Evolutionary conservation across 1,140 invertebrate genomes (phyloP).

Genomic region (Bemisia tabaci): DNA sequence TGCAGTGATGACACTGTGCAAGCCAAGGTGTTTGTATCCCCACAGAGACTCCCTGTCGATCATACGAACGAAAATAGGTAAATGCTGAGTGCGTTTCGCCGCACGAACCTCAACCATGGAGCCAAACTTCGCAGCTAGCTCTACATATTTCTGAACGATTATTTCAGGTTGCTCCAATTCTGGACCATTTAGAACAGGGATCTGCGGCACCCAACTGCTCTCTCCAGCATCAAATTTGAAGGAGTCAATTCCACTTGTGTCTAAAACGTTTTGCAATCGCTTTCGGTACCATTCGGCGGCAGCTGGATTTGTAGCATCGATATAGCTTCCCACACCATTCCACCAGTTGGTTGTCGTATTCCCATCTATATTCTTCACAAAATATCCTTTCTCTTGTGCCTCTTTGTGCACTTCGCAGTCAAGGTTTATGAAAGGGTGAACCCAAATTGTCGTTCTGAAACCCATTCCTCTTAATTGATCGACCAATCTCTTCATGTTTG

Average conservation of each 20-base stretch:
- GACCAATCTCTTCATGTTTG: slow-evolving; percentile 1
- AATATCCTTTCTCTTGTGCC: slow-evolving; percentile 30
- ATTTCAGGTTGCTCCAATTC: slow-evolving; percentile 15
- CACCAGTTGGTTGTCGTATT: slow-evolving; percentile 59
- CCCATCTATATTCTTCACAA: slow-evolving; percentile 42
- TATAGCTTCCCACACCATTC: slow-evolving; percentile 48
- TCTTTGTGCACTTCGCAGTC: slow-evolving; percentile 45
- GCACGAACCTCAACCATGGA: slow-evolving; percentile 24
- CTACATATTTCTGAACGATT: slow-evolving; percentile 16
- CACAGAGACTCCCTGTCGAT: slow-evolving; percentile 70
- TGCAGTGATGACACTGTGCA: slow-evolving; percentile 62
- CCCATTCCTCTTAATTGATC: slow-evolving; percentile 10
- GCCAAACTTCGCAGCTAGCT: slow-evolving; percentile 16
- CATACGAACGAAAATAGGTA: slow-evolving; percentile 75
- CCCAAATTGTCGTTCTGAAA: slow-evolving; percentile 54
- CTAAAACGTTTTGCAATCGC: slow-evolving; percentile 42
- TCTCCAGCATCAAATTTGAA: slow-evolving; percentile 82
- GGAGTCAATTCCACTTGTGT: slow-evolving; percentile 55
- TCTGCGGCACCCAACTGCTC: slow-evolving; percentile 19
- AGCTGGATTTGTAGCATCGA: slow-evolving; percentile 64
- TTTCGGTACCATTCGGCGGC: slow-evolving; percentile 51
- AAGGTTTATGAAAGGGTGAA: slow-evolving; percentile 78
- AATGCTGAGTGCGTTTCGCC: slow-evolving; percentile 50
- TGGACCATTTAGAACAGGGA: slow-evolving; percentile 22
- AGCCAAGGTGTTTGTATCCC: slow-evolving; percentile 56